phyloP scores from a whole-genome alignment of 1,140 invertebrate genomes.

The Coboldia fuscipes region DNA sequence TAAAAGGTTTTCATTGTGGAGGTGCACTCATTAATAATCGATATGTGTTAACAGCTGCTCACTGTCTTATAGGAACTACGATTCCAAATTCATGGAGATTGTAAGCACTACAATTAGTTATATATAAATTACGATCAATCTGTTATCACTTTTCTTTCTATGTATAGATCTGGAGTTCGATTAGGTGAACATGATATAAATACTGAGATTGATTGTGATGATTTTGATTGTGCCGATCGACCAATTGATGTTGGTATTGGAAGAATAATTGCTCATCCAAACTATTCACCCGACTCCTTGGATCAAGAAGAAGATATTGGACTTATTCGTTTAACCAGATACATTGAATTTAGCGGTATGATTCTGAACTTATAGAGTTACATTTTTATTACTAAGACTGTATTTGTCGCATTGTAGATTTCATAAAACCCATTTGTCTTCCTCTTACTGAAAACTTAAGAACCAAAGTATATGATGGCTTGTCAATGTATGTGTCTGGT shows the following conservation, averaged over 20 bases:
- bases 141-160: no score
- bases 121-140: no score
- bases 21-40: slow-evolving; percentile 27
- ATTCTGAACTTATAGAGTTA: no score
- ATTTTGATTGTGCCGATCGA: slow-evolving; percentile 7
- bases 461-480: slow-evolving; percentile 20
- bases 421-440: slow-evolving; percentile 46
- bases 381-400: no score
- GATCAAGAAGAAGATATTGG: slow-evolving; percentile 34
- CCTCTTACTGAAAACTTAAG: slow-evolving; percentile 22
- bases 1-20: slow-evolving; percentile 28
- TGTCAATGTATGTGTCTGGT: slow-evolving; percentile 31
- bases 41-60: slow-evolving; percentile 31
- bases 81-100: no score
- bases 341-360: slow-evolving; percentile 29
- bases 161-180: slow-evolving; percentile 25
- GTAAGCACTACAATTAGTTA: no score
- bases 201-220: slow-evolving; percentile 28
- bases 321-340: slow-evolving; percentile 27
- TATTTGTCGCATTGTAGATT: no score
- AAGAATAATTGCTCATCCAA: slow-evolving; percentile 10
- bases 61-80: slow-evolving; percentile 33
- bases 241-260: slow-evolving; percentile 9
- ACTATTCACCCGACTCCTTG: slow-evolving; percentile 5
- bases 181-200: slow-evolving; percentile 26